phyloP scores from a whole-genome alignment of 2,888 invertebrate species.

The Syrista parreyssii region DNA sequence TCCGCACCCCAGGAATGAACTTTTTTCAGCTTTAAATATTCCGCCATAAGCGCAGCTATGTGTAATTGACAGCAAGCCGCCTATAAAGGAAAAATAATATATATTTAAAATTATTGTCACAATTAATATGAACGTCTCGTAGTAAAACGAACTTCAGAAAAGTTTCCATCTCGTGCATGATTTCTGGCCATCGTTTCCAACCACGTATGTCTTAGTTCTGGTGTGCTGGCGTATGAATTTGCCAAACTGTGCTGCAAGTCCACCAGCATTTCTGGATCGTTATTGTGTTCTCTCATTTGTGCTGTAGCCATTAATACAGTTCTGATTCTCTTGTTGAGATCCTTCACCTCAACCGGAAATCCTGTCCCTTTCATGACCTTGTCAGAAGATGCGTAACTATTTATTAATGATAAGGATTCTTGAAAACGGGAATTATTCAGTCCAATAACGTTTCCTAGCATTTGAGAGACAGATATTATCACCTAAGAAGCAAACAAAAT shows the following conservation, averaged over 20 bases:
- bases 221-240: slow-evolving; percentile 93
- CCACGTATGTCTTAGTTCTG: slow-evolving; percentile 94
- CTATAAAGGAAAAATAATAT: slow-evolving; percentile 60
- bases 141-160: slow-evolving; percentile 80
- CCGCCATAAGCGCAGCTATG: slow-evolving; percentile 94
- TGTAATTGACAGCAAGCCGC: slow-evolving; percentile 96
- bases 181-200: slow-evolving; percentile 93
- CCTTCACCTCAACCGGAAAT: slow-evolving; percentile 91
- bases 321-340: slow-evolving; percentile 90
- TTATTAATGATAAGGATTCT: slow-evolving; percentile 91
- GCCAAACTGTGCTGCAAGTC: slow-evolving; percentile 93
- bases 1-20: slow-evolving; percentile 88
- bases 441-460: slow-evolving; percentile 90
- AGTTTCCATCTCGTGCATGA: slow-evolving; percentile 84
- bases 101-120: not conserved
- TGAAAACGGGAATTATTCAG: slow-evolving; percentile 94
- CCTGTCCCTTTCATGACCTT: slow-evolving; percentile 94
- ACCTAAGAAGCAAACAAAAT: slow-evolving; percentile 70
- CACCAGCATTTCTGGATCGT: slow-evolving; percentile 92
- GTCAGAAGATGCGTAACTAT: slow-evolving; percentile 92
- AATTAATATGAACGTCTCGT: not conserved
- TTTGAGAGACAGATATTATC: slow-evolving; percentile 94
- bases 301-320: slow-evolving; percentile 96
- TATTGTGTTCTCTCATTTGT: slow-evolving; percentile 88
- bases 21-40: slow-evolving; percentile 85